A percentile compares a stretch with the other conserved stretches of the same genome.
phyloP scores from a whole-genome alignment of 2,113 vertebrate species.

The Hemicordylus capensis region DNA sequence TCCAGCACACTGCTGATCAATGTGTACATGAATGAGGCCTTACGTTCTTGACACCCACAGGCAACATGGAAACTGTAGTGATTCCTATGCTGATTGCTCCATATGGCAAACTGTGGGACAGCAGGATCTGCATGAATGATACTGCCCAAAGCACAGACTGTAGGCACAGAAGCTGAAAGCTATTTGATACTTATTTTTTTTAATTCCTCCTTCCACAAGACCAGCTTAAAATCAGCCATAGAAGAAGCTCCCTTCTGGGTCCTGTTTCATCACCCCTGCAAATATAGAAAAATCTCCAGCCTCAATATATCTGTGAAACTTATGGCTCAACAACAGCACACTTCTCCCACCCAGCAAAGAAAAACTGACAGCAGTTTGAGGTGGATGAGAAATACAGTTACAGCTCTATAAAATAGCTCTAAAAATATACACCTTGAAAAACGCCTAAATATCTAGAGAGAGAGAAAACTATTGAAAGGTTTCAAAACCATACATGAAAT shows the following conservation, averaged over 20 bases:
- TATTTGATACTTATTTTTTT: no score
- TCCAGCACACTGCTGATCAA: no score
- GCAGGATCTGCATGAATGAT: no score
- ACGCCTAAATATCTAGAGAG: not conserved
- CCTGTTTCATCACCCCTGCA: not conserved
- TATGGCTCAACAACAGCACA: not conserved
- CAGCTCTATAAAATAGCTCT: not conserved
- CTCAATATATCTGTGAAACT: not conserved
- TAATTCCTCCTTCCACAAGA: no score
- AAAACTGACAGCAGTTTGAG: not conserved
- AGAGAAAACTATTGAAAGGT: not conserved
- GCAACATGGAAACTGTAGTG: not conserved
- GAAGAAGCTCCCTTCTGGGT: not conserved
- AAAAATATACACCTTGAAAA: not conserved
- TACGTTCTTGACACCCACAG: no score
- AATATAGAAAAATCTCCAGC: not conserved
- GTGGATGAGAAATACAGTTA: not conserved
- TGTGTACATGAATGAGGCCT: no score
- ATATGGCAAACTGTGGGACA: no score
- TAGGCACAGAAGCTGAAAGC: not conserved
- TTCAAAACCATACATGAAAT: conserved; percentile 4
- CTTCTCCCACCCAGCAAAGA: conserved; percentile 1
- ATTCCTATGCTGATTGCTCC: not conserved
- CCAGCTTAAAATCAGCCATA: not conserved
- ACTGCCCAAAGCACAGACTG: no score